Evolutionary conservation across 2,113 vertebrate genomes (phyloP), one percentile per base, ranked within the genome.

Genomic region (Hydrochoerus hydrochaeris): DNA sequence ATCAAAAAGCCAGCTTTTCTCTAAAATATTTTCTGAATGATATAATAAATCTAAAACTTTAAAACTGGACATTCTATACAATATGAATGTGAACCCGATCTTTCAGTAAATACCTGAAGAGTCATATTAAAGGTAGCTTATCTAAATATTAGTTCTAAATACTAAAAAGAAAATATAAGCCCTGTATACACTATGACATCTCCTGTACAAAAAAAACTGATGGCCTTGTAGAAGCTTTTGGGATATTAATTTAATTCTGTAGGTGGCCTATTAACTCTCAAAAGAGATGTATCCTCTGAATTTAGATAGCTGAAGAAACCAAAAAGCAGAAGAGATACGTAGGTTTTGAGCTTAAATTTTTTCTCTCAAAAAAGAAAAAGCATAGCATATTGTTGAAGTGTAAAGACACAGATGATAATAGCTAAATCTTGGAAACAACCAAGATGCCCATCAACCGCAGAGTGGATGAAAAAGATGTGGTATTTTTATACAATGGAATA

Each of bases 21-120:
- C 38, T 88, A 85, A 91, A 95, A 89, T 81, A 81, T 44, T 85
- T 95, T 96, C 77, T 92, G 5, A 85, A 78, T 96, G 92, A 85
- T 12, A 46, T 17, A 77, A 91, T 67, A 92, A 92, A 96, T 92
- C 41, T 82, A 69, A 86, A 83, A 94, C 28, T 52, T 87, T 35
- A 89, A 24, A 46, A 86, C 4, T 82, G 26, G 49, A 85, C 10
- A 85, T 17, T 67, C 91, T 19, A 89, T 10, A 87, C 46, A 95
- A 89, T 62, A 71, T 86, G 44, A 95, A 54, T 41, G 73, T 41
- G 35, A 97, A 92, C 38, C 78, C 7, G 85, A 73, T 69, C 5
- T 82, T 88, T 95, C 83, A 60, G 32, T 80, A 85, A 95, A 90
- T 77, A 95, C 3, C 1, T 96, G 26, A 69, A 52, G 26, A 82